Conservation (phyloP, 1,140 invertebrate species). For the Brachionus rotundiformis region DNA sequence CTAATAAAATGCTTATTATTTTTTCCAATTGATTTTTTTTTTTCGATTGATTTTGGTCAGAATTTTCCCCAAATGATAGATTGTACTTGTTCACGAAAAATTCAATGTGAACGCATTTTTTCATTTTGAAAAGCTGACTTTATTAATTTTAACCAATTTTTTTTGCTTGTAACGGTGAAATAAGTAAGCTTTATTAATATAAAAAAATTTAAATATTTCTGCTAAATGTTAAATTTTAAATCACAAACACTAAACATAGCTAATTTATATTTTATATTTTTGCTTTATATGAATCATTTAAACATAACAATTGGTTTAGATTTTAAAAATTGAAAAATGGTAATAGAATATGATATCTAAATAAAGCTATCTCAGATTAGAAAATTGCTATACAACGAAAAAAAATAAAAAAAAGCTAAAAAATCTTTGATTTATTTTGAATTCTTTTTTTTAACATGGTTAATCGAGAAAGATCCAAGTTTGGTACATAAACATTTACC, state of each 20-base stretch:
- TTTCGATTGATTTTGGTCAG: neutral
- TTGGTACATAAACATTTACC: too few relatives aligned
- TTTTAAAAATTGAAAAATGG: neutral
- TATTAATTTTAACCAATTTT: neutral
- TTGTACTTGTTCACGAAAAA: neutral
- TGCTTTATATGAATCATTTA: neutral
- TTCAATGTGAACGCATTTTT: conserved; percentile 14
- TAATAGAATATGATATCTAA: too few relatives aligned
- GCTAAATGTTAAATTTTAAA: neutral
- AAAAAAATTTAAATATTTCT: neutral
- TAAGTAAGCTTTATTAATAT: neutral
- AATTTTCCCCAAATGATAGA: neutral
- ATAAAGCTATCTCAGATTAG: too few relatives aligned
- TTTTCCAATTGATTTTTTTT: neutral
- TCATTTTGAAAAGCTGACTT: neutral
- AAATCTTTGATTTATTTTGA: too few relatives aligned
- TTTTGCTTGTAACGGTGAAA: neutral
- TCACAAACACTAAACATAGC: neutral
- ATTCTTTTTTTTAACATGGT: too few relatives aligned
- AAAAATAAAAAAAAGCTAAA: too few relatives aligned
- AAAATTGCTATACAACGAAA: too few relatives aligned
- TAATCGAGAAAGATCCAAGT: too few relatives aligned
- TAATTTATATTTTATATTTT: neutral
- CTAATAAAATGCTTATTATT: neutral
- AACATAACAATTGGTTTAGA: neutral